Conservation (phyloP, 2,113 vertebrate species). For the Urocitellus parryii region DNA sequence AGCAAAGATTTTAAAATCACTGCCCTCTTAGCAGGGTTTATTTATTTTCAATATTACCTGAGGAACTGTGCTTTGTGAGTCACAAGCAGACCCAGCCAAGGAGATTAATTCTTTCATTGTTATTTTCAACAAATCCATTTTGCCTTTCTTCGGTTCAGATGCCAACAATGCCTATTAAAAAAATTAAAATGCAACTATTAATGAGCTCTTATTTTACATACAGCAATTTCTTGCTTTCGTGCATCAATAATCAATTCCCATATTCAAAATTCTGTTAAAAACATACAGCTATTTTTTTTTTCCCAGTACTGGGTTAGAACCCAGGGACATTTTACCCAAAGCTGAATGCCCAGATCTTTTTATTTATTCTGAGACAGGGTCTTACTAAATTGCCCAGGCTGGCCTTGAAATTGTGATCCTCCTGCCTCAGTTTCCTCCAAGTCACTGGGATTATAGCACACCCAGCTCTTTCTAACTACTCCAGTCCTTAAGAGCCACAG, state of each 20-base stretch:
- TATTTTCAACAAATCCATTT: conserved; percentile 93
- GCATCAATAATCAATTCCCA: neutral
- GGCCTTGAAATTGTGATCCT: too few relatives aligned
- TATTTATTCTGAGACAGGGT: too few relatives aligned
- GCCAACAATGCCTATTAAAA: conserved; percentile 93
- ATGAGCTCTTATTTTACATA: conserved; percentile 1
- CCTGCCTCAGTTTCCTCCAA: too few relatives aligned
- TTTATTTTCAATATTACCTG: conserved; percentile 89
- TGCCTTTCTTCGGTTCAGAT: conserved; percentile 95
- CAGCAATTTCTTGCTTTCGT: neutral
- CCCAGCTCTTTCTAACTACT: neutral
- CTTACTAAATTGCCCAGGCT: too few relatives aligned
- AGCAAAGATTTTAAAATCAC: neutral
- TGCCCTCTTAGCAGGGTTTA: conserved; percentile 6
- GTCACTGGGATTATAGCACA: too few relatives aligned
- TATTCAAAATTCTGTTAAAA: conserved; percentile 40
- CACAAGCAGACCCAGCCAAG: conserved; percentile 88
- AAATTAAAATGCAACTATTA: conserved; percentile 41
- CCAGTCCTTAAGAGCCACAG: neutral
- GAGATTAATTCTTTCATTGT: conserved; percentile 94
- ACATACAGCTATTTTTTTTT: neutral
- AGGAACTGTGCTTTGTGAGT: conserved; percentile 89
- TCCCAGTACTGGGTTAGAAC: too few relatives aligned
- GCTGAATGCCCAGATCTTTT: too few relatives aligned
- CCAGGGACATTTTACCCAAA: too few relatives aligned